phyloP scores from a whole-genome alignment of 1,140 invertebrate genomes.

The Melitaea cinxia region DNA sequence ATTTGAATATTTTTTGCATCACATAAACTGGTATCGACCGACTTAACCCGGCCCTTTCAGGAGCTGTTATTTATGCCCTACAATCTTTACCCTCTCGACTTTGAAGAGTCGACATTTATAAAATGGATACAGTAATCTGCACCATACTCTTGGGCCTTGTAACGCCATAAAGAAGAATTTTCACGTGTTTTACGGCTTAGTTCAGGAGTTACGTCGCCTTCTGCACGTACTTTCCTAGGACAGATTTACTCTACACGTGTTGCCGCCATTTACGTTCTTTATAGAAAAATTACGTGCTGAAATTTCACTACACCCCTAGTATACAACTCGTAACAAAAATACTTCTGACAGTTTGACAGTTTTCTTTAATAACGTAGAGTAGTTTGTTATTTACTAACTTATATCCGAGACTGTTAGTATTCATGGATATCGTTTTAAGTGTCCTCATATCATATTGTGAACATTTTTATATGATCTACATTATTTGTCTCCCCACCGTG shows the following conservation, averaged over 20 bases:
- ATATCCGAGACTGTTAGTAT: too few species aligned
- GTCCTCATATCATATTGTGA: too few species aligned
- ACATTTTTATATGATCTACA: too few species aligned
- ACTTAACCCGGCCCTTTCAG: slow-evolving; percentile 25
- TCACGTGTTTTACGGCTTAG: slow-evolving; percentile 50
- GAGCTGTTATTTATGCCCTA: slow-evolving; percentile 32
- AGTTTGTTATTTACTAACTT: too few species aligned
- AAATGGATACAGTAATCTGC: slow-evolving; percentile 39
- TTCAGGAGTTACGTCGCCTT: slow-evolving; percentile 37
- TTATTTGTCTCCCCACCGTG: too few species aligned
- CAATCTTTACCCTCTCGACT: slow-evolving; percentile 40
- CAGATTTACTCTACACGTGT: slow-evolving; percentile 36
- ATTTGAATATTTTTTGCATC: slow-evolving; percentile 37
- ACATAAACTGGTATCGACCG: slow-evolving; percentile 33
- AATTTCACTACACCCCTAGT: background rate
- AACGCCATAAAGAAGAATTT: slow-evolving; percentile 47
- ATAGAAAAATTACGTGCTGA: slow-evolving; percentile 4
- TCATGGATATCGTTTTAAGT: too few species aligned
- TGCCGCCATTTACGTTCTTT: slow-evolving; percentile 24
- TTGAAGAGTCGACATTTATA: slow-evolving; percentile 44
- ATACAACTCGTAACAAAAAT: background rate
- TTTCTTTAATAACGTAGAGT: too few species aligned
- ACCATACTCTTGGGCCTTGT: slow-evolving; percentile 41
- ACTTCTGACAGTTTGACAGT: background rate
- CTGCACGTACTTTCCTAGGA: slow-evolving; percentile 28